Base-by-base conservation (phyloP, 2,797 vertebrate species). In the Chaenodraco wilsoni region DNA sequence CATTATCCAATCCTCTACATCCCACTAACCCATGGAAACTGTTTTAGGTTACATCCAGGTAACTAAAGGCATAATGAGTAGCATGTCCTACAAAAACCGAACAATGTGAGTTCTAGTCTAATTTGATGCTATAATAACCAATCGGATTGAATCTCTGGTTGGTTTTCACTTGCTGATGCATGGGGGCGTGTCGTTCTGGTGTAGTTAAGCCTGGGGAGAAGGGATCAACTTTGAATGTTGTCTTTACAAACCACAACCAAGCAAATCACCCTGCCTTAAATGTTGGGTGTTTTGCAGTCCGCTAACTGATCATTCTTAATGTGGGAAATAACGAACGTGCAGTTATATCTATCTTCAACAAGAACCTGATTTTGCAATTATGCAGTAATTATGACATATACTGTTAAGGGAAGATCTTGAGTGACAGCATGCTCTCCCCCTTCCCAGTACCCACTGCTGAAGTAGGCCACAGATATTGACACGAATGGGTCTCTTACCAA, bases 381-480 rank as follows among this genome's bases (percentile, higher is more conserved):
- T 27, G 23, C 23, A 27, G 56, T n/a, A 77, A 69, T 89, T 65
- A 69, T 59, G 67, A 75, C 69, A 59, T 43, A 40, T 66, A 16
- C 2, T 1, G 12, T 74, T 54, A 73, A 57, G 62, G 65, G 51
- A 79, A 62, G 62, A 71, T 65, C 44, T 59, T 72, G 69, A 86
- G 57, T 66, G 81, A 88, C 78, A 71, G 65, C 52, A 41, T 46
- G 1, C 72, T 31, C 72, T 31, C 55, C 59, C 60, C 67, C 59
- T 55, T 58, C 52, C 45, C 70, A 56, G 66, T 21, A 44, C 56
- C 51, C 27, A 5, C 4, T 19, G 54, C 72, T 72, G 72, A 89
- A 84, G 78, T 88, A 88, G 87, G 78, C 85, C 79, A 84, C 52
- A 61, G 78, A 90, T 88, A 88, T 83, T 85, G 86, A 71, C 84